Evolutionary conservation across 2,797 vertebrate species (phyloP).

Genomic region (Crocodylus rhombifer): DNA sequence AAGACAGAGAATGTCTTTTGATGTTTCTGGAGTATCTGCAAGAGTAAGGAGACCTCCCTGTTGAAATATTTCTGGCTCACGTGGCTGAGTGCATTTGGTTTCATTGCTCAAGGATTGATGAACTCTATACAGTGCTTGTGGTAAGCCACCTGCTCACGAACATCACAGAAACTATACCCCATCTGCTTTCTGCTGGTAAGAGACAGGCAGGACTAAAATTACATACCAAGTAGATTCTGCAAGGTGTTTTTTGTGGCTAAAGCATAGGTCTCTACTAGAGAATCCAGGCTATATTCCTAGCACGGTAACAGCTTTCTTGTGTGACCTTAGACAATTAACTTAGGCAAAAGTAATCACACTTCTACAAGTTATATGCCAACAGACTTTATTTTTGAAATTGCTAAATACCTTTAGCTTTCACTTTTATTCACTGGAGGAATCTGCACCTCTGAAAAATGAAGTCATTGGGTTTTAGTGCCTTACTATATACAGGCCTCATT

Average conservation of each 20-base stretch:
- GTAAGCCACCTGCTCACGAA: background rate
- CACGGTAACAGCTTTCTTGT: background rate
- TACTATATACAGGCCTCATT: background rate
- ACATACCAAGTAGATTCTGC: accelerated
- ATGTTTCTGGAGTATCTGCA: background rate
- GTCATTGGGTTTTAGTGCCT: background rate
- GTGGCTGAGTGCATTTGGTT: accelerated
- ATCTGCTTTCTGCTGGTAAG: background rate
- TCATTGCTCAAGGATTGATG: background rate
- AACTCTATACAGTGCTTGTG: accelerated
- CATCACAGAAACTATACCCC: background rate
- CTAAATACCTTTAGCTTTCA: background rate
- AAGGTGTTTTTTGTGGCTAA: background rate
- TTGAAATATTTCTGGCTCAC: accelerated
- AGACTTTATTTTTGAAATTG: background rate
- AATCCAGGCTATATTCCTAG: background rate
- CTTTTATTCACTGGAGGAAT: background rate
- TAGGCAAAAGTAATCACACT: background rate
- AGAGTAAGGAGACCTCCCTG: background rate
- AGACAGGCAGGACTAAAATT: too few relatives aligned
- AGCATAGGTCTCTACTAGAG: background rate
- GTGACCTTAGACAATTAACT: background rate
- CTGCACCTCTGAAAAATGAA: background rate
- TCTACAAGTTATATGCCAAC: background rate
- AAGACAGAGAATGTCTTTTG: background rate